Evolutionary conservation across 2,113 vertebrate genomes (phyloP).

Genomic region (Cheilinus undulatus): DNA sequence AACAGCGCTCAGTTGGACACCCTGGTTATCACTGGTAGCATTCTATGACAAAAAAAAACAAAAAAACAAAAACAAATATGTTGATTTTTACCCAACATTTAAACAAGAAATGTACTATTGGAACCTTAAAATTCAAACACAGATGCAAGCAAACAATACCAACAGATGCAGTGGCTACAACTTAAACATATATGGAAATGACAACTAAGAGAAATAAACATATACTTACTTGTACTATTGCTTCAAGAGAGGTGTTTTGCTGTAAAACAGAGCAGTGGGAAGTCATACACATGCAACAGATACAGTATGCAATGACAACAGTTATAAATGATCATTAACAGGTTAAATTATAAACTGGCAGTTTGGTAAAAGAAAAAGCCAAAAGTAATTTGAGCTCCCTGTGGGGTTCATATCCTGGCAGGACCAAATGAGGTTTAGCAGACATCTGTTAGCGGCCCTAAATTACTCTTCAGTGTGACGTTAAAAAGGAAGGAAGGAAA

Average conservation of each 20-base stretch:
- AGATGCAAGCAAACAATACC: too few species aligned
- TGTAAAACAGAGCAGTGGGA: constrained; percentile 63
- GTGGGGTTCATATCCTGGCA: not conserved
- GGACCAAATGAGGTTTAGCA: not conserved
- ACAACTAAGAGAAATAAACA: too few species aligned
- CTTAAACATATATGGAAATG: too few species aligned
- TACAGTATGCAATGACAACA: not conserved
- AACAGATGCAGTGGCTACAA: too few species aligned
- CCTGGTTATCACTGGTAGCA: constrained; percentile 99
- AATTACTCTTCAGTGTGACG: constrained; percentile 5
- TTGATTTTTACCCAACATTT: not conserved
- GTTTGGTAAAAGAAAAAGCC: not conserved
- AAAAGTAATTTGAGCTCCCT: not conserved
- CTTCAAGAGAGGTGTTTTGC: constrained; percentile 99
- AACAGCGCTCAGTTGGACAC: constrained; percentile 96
- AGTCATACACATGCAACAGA: constrained; percentile 9
- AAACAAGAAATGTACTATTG: too few species aligned
- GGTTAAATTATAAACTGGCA: not conserved
- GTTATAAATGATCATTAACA: not conserved
- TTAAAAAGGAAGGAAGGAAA: constrained; percentile 11
- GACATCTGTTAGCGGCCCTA: not conserved
- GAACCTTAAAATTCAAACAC: too few species aligned
- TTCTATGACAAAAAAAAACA: constrained; percentile 83
- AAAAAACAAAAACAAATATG: too few species aligned
- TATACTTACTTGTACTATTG: constrained; percentile 96